Conservation (phyloP, 2,888 invertebrate species). For the Prenolepis imparis region DNA sequence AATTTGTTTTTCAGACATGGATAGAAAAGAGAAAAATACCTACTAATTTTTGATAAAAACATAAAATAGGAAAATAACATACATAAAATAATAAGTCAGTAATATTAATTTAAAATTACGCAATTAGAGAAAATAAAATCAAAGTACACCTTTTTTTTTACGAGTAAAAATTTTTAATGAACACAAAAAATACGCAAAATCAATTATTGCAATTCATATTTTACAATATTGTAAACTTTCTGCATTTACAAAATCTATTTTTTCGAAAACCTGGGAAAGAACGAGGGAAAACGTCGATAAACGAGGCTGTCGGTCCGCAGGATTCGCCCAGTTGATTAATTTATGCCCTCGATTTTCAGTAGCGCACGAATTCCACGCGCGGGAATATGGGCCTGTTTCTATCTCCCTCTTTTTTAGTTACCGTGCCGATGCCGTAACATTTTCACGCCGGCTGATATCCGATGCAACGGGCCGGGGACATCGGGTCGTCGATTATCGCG, state of each 20-base stretch:
- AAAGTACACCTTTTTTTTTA: not conserved
- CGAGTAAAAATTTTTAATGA: not conserved
- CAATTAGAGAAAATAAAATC: not conserved
- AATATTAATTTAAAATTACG: not conserved
- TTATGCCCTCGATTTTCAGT: conserved; percentile 68
- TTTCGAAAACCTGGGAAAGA: conserved; percentile 2
- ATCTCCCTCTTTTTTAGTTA: conserved; percentile 59
- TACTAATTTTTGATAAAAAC: not conserved
- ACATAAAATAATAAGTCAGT: not conserved
- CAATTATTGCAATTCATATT: not conserved
- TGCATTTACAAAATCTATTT: conserved; percentile 56
- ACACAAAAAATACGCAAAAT: not conserved
- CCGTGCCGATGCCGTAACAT: conserved; percentile 44
- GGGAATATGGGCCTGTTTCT: conserved; percentile 51
- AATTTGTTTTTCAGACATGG: not conserved
- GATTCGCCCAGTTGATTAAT: conserved; percentile 68
- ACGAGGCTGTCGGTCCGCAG: conserved; percentile 53
- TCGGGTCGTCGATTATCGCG: conserved; percentile 67
- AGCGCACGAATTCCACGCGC: conserved; percentile 44
- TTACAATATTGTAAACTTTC: not conserved
- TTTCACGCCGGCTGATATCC: conserved; percentile 62
- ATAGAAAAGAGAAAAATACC: not conserved
- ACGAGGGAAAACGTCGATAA: conserved; percentile 64
- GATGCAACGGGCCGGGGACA: conserved; percentile 55
- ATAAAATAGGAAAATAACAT: not conserved